These are phyloP conservation scores for Lycaon pictus DNA, from an alignment of 2,113 vertebrate species.

Conservation along the genomic window DNA sequence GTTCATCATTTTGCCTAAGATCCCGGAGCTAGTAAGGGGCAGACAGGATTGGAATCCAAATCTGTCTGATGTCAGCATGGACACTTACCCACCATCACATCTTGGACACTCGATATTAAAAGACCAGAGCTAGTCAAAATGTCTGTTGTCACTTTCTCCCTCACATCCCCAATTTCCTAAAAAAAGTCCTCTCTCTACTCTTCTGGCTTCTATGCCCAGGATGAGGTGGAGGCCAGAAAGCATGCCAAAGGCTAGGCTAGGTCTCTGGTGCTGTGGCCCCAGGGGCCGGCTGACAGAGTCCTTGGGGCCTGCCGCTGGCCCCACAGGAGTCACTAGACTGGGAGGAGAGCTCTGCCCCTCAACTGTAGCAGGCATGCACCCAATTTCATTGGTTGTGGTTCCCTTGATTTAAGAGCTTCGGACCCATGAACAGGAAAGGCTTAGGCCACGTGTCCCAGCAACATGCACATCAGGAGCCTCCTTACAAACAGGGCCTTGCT, in stretches of 20 bases:
- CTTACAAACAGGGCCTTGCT: slow-evolving; percentile 24
- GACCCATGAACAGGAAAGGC: not conserved
- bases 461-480: slow-evolving; percentile 1
- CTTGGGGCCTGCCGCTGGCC: not conserved
- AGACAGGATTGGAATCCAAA: not conserved
- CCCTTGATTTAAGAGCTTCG: not conserved
- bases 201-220: not conserved
- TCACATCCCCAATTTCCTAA: not conserved
- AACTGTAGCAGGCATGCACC: not conserved
- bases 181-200: not conserved
- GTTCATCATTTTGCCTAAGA: not conserved
- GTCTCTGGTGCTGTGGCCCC: not conserved
- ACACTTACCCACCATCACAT: not conserved
- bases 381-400: slow-evolving; percentile 14
- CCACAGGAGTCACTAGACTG: not conserved
- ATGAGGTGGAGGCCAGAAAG: not conserved
- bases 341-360: not conserved
- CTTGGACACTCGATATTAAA: not conserved
- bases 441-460: slow-evolving; percentile 53
- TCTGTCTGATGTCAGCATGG: not conserved
- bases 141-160: not conserved
- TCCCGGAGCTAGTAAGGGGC: not conserved
- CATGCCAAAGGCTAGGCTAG: not conserved
- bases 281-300: not conserved
- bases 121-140: not conserved